A percentile compares a stretch with the other conserved stretches of the same genome.
phyloP scores from a whole-genome alignment of 2,113 vertebrate species.

The Chionodraco myersi region DNA sequence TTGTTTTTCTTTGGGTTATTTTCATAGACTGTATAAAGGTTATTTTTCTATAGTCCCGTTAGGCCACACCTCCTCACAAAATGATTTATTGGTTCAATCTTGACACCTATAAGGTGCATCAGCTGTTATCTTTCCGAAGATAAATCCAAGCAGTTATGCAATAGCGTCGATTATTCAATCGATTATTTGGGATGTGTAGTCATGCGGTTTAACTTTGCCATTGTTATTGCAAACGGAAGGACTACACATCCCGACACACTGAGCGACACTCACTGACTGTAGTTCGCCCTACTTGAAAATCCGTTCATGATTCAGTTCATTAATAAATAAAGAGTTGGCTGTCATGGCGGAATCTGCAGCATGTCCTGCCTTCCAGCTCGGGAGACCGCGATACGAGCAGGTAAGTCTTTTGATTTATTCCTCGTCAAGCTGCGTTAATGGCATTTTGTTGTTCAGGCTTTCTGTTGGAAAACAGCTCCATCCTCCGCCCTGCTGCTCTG shows the following conservation, averaged over 20 bases:
- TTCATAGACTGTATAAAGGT: neutral
- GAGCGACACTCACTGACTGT: constrained; percentile 64
- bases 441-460: constrained; percentile 28
- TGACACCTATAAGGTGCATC: constrained; percentile 13
- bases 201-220: constrained; percentile 60
- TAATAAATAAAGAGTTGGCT: constrained; percentile 74
- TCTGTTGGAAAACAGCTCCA: constrained; percentile 42
- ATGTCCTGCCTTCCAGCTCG: constrained; percentile 90
- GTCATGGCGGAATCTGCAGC: constrained; percentile 88
- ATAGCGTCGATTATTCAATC: constrained; percentile 41
- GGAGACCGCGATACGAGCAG: constrained; percentile 92
- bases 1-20: constrained; percentile 2
- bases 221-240: neutral
- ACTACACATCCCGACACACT: constrained; percentile 82
- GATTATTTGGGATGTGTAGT: constrained; percentile 76
- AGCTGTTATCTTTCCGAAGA: constrained; percentile 47
- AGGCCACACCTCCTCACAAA: constrained; percentile 33
- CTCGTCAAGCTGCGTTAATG: neutral
- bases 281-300: constrained; percentile 74
- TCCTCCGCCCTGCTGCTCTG: constrained; percentile 34
- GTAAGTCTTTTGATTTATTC: constrained; percentile 67
- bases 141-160: constrained; percentile 70
- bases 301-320: constrained; percentile 69
- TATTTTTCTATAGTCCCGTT: neutral
- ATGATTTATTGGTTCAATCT: constrained; percentile 13